Evolutionary conservation across 1,140 invertebrate genomes (phyloP), one percentile per base, ranked within the genome.

Genomic region (Dryas iulia): DNA sequence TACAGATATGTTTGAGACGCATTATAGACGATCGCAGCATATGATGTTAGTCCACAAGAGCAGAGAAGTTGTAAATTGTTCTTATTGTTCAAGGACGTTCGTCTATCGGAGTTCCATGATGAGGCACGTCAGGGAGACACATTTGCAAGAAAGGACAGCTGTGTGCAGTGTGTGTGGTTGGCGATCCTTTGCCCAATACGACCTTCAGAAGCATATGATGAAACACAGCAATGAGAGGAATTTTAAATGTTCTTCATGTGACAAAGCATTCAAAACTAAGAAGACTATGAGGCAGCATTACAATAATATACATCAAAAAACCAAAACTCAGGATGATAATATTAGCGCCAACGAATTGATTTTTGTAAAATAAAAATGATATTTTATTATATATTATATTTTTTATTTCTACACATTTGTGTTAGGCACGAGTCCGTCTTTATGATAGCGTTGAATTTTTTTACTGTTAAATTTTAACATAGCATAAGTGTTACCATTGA

Each of bases 211-310:
- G 3, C 96, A 97, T 75, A 93, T 94, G 72, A 93, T 95, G 7
- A 95, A 94, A 2, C 96, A 97, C 79, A 96, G 94, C 0, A 95
- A 95, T 0, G 94, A 95, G 73, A 96, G 96, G 73, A 94, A 95
- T 81, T 95, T 95, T 77, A 93, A 93, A 21, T 97, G 96, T 80
- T 94, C 95, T 26, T 88, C 95, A 12, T 97, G 96, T 80, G 94
- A 94, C 2, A 96, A 96, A 79, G 93, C 93, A 39, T 97, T 97
- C 74, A 95, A 95, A 1, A 93, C 95, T 0, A 96, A 96, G 77
- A 96, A 96, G 73, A 96, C 96, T 81, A 87, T 96, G 10, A 93
- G 94, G 59, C 96, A 96, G 72, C 96, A 97, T 79, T 74, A 65
- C 28, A 73, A 58, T 47, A 81, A 80, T 60, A 74, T 80, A 58